A percentile compares a stretch with the other conserved stretches of the same genome.
Evolutionary conservation across 1,140 invertebrate genomes (phyloP).

Genomic region (Drosophila asahinai): DNA sequence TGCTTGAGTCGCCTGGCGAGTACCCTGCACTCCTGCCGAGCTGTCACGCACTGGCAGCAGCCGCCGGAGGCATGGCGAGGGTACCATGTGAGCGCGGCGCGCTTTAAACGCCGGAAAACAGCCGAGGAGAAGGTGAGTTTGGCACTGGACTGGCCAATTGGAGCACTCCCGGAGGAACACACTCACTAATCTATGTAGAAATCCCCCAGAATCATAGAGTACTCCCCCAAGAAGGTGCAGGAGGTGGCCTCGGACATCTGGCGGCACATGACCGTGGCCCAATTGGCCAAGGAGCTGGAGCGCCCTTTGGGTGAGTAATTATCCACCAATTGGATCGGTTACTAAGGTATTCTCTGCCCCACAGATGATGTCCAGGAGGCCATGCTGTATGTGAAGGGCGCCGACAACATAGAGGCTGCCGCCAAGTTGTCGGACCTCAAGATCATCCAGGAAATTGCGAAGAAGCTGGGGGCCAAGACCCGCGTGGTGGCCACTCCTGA

Average conservation of each 20-base stretch:
- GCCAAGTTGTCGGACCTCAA: slow-evolving; percentile 86
- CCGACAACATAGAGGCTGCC: slow-evolving; percentile 85
- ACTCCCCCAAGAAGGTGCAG: slow-evolving; percentile 85
- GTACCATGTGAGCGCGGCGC: slow-evolving; percentile 46
- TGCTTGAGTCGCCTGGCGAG: slow-evolving; percentile 18
- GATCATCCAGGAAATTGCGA: slow-evolving; percentile 88
- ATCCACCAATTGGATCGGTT: rapidly evolving
- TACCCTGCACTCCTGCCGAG: slow-evolving; percentile 7
- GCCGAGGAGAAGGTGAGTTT: slow-evolving; percentile 86
- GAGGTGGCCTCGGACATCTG: slow-evolving; percentile 88
- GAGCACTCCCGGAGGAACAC: slow-evolving; percentile 20
- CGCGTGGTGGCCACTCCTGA: slow-evolving; percentile 87
- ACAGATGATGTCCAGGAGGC: slow-evolving; percentile 90
- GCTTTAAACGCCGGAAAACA: slow-evolving; percentile 85
- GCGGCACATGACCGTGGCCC: slow-evolving; percentile 91
- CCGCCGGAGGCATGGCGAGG: slow-evolving; percentile 1
- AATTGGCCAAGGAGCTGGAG: slow-evolving; percentile 88
- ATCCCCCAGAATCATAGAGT: slow-evolving; percentile 86
- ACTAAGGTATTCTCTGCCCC: neutral
- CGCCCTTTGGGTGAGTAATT: slow-evolving; percentile 76
- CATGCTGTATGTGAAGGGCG: slow-evolving; percentile 88
- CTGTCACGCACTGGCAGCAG: slow-evolving; percentile 16
- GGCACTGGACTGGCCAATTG: slow-evolving; percentile 16
- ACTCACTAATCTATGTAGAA: slow-evolving; percentile 85
- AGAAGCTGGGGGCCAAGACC: slow-evolving; percentile 88